A percentile compares a stretch with the other conserved stretches of the same genome.
Conservation (phyloP, 2,888 invertebrate species). For the Chaetogeoica ovagalla region DNA sequence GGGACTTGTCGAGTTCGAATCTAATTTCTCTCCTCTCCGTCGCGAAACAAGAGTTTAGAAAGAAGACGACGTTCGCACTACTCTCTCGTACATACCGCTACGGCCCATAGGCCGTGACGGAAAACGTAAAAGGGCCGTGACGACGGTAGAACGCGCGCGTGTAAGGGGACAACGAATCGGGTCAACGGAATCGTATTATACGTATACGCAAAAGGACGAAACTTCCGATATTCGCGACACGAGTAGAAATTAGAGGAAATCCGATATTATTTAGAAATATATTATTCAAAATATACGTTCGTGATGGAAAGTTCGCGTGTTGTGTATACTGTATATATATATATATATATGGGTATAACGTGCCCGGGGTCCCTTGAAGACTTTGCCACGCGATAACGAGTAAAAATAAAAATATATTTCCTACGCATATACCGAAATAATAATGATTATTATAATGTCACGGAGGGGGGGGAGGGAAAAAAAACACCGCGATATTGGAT, state of each 20-base stretch:
- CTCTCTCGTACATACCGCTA: too few relatives aligned
- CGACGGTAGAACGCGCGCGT: neutral
- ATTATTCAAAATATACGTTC: conserved; percentile 51
- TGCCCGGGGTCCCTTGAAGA: conserved; percentile 16
- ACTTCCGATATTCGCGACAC: conserved; percentile 31
- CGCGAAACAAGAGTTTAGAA: conserved; percentile 24
- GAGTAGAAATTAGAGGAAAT: conserved; percentile 44
- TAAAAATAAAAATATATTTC: conserved; percentile 1
- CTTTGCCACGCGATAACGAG: conserved; percentile 45
- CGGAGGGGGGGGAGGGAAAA: too few relatives aligned
- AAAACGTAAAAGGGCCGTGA: neutral
- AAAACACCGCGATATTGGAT: conserved; percentile 25
- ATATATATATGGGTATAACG: neutral
- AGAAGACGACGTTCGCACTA: too few relatives aligned
- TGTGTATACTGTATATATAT: neutral
- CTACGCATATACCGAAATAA: conserved; percentile 31
- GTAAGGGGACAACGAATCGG: conserved; percentile 24
- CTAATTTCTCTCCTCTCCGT: neutral
- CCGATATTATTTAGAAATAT: conserved; percentile 35
- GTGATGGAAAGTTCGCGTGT: conserved; percentile 50
- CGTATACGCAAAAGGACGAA: conserved; percentile 4
- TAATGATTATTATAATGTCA: conserved; percentile 37
- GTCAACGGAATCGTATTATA: conserved; percentile 18
- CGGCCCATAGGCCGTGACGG: neutral
- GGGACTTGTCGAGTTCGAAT: neutral